These are phyloP conservation scores for Tautogolabrus adspersus DNA, from an alignment of 2,113 vertebrate species.

Conservation along the genomic window DNA sequence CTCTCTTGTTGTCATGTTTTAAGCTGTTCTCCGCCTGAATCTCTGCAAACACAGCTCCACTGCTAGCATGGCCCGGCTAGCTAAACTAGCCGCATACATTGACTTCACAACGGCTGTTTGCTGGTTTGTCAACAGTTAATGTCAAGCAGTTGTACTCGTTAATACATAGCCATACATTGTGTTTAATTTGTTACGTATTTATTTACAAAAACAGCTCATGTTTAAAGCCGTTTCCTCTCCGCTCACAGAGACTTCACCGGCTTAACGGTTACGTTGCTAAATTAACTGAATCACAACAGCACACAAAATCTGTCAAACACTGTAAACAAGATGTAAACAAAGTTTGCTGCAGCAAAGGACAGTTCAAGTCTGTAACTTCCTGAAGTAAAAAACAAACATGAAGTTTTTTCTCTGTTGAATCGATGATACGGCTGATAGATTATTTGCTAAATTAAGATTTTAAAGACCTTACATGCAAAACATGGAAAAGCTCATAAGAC, in stretches of 20 bases:
- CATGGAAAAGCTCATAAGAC: no score
- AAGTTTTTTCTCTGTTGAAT: no score
- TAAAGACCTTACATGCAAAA: no score
- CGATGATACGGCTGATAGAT: no score
- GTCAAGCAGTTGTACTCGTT: background rate
- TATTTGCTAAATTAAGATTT: no score
- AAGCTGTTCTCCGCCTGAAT: background rate
- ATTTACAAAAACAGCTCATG: background rate
- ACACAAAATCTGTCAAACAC: background rate
- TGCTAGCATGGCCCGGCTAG: slow-evolving; percentile 52
- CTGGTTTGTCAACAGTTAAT: background rate
- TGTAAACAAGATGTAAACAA: background rate
- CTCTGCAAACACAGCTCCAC: slow-evolving; percentile 1
- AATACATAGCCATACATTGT: background rate
- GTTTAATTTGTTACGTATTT: background rate
- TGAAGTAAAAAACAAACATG: no score
- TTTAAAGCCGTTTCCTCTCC: background rate
- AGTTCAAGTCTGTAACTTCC: no score
- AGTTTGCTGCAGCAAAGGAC: no score
- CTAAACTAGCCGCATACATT: slow-evolving; percentile 19
- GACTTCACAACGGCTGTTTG: background rate
- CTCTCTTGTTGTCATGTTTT: background rate
- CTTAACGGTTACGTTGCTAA: background rate
- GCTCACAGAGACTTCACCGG: slow-evolving; percentile 4
- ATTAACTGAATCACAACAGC: background rate